Evolutionary conservation across 2,888 invertebrate genomes (phyloP), one percentile per base, ranked within the genome.

Genomic region (Kuschelorhynchus macadamiae): DNA sequence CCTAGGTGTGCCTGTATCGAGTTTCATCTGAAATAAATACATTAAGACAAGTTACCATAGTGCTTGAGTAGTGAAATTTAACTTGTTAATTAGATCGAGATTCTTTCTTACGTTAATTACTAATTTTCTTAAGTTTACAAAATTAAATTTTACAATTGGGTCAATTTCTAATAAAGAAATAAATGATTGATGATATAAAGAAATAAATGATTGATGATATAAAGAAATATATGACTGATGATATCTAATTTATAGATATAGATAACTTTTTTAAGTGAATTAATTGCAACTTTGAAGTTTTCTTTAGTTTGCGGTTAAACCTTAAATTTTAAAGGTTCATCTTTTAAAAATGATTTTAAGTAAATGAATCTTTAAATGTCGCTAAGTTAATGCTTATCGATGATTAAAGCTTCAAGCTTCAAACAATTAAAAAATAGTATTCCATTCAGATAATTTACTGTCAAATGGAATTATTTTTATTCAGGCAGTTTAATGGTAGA

Each of bases 1-100:
- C n/a, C 18, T 36, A n/a, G 20, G n/a, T 5, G 55, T 55, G 4
- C 41, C 41, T n/a, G 18, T 39, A 41, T 55, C 41, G n/a, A 55
- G 2, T 55, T 55, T 25, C 7, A n/a, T 25, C 7, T 25, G 4
- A 25, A n/a, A 36, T 11, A 12, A 3, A 36, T n/a, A 12, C 12
- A n/a, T 3, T 36, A 12, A 25, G 7, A 25, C 4, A 5, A 25
- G 7, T 7, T 25, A 3, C 25, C 25, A 25, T 5, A 25, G 25
- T 25, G 3, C 25, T 5, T 3, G 7, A 25, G 3, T 7, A 5
- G 25, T 5, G 25, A 5, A 25, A 5, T 25, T 25, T 25, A 25
- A 25, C 7, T 25, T 25, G 3, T 25, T 25, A 25, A 25, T 25
- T 25, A 25, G 7, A 5, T 25, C 25, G 7, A 25, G 25, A 25